Evolutionary conservation across 2,113 vertebrate species (phyloP).

Genomic region (Clarias gariepinus): DNA sequence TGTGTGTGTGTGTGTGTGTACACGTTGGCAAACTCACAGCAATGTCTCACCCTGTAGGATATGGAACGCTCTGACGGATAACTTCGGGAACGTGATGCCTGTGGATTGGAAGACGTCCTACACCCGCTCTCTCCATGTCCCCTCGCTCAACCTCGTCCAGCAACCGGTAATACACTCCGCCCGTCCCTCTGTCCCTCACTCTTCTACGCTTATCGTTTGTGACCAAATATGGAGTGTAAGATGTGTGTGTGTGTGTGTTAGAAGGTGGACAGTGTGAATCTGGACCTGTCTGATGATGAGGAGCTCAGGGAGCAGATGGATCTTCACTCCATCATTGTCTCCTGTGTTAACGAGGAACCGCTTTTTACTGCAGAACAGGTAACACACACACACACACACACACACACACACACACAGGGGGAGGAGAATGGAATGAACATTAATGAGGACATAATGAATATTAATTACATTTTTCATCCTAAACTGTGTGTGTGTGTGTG

Average conservation of each 20-base stretch:
- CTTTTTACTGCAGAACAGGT: conserved; percentile 98
- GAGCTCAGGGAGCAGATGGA: conserved; percentile 95
- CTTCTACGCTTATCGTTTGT: background rate
- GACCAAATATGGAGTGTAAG: background rate
- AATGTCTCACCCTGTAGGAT: conserved; percentile 72
- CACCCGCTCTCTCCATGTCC: conserved; percentile 88
- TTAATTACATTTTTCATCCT: too few relatives aligned
- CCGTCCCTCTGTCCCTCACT: background rate
- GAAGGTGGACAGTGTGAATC: conserved; percentile 81
- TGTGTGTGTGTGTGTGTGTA: too few relatives aligned
- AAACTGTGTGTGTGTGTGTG: conserved; percentile 27
- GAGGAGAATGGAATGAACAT: too few relatives aligned
- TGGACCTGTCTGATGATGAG: conserved; percentile 93
- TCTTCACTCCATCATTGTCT: conserved; percentile 98
- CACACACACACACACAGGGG: background rate
- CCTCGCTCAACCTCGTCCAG: conserved; percentile 87
- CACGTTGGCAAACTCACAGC: too few relatives aligned
- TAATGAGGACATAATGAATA: too few relatives aligned
- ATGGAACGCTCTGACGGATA: conserved; percentile 95
- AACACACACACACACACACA: background rate
- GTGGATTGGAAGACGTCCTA: conserved; percentile 97
- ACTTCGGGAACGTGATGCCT: conserved; percentile 96
- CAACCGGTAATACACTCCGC: conserved; percentile 74
- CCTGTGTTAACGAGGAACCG: conserved; percentile 89
- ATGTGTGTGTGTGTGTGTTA: conserved; percentile 54